A percentile compares a stretch with the other conserved stretches of the same genome.
Evolutionary conservation across 2,113 vertebrate genomes (phyloP).

Genomic region (Sebastes fasciatus): DNA sequence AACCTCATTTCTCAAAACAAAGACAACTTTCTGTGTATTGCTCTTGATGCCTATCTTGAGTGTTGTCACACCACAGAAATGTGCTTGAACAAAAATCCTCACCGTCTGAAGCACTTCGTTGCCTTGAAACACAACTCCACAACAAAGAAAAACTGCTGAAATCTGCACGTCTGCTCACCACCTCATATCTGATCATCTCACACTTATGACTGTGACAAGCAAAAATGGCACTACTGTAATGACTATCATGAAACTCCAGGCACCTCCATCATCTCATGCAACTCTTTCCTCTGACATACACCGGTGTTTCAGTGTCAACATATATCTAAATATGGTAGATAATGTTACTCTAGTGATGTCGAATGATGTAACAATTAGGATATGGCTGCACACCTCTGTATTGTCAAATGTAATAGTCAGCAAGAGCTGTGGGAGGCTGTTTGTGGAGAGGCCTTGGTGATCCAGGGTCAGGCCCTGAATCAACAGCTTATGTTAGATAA

Average conservation of each 20-base stretch:
- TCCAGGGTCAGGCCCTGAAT: slow-evolving; percentile 64
- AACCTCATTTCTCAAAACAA: slow-evolving; percentile 40
- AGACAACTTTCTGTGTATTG: slow-evolving; percentile 35
- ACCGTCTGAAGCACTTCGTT: slow-evolving; percentile 22
- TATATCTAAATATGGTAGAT: background rate
- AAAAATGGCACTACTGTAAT: background rate
- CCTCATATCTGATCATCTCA: slow-evolving; percentile 44
- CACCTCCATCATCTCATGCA: background rate
- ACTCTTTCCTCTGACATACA: background rate
- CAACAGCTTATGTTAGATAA: slow-evolving; percentile 71
- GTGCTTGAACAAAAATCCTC: slow-evolving; percentile 23
- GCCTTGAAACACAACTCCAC: slow-evolving; percentile 51
- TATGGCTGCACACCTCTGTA: background rate
- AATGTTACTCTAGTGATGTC: background rate
- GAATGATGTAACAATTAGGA: slow-evolving; percentile 12
- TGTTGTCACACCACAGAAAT: slow-evolving; percentile 28
- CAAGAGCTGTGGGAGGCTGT: background rate
- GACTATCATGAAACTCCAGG: background rate
- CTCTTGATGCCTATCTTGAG: slow-evolving; percentile 41
- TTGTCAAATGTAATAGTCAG: slow-evolving; percentile 8
- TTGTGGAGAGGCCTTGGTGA: slow-evolving; percentile 58
- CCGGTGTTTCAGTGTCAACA: background rate
- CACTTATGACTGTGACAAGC: slow-evolving; percentile 1
- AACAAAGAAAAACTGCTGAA: slow-evolving; percentile 63
- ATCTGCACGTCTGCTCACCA: slow-evolving; percentile 20